A percentile compares a stretch with the other conserved stretches of the same genome.
These are phyloP conservation scores for Hippocampus guttulatus DNA, from an alignment of 2,113 vertebrate species.

Conservation along the genomic window DNA sequence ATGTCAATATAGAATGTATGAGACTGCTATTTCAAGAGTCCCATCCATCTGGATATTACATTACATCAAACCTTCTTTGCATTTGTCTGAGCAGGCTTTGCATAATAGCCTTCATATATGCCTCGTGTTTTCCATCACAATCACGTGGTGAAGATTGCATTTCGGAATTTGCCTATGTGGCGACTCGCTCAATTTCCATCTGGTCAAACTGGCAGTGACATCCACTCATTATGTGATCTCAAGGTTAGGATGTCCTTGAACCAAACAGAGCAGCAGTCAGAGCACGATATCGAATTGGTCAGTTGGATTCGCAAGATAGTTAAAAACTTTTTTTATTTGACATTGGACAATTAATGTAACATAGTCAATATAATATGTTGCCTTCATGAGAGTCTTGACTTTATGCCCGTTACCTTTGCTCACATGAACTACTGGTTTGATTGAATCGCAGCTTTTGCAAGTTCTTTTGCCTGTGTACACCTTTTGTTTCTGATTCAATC, in stretches of 20 bases:
- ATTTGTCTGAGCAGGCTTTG: conserved; percentile 43
- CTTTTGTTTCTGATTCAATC: conserved; percentile 5
- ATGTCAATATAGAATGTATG: not conserved
- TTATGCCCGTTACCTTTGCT: not conserved
- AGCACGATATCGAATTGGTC: not conserved
- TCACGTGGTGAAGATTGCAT: conserved; percentile 50
- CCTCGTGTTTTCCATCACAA: conserved; percentile 34
- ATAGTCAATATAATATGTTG: not conserved
- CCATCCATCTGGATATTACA: not conserved
- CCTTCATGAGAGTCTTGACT: not conserved
- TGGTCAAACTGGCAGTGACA: conserved; percentile 20
- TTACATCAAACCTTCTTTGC: not conserved
- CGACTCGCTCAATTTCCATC: conserved; percentile 17
- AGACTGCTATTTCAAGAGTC: not conserved
- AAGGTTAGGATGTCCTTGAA: not conserved
- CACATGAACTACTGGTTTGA: not conserved
- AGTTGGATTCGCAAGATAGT: not conserved
- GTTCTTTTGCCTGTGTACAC: not conserved
- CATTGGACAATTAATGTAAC: not conserved
- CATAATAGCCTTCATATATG: conserved; percentile 45
- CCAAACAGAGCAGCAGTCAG: not conserved
- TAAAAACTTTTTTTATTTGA: not conserved
- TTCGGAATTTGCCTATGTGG: conserved; percentile 55
- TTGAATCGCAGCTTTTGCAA: not conserved
- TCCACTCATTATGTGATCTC: not conserved